A percentile compares a stretch with the other conserved stretches of the same genome.
Evolutionary conservation across 2,888 invertebrate genomes (phyloP).

Genomic region (Eretmocerus hayati): DNA sequence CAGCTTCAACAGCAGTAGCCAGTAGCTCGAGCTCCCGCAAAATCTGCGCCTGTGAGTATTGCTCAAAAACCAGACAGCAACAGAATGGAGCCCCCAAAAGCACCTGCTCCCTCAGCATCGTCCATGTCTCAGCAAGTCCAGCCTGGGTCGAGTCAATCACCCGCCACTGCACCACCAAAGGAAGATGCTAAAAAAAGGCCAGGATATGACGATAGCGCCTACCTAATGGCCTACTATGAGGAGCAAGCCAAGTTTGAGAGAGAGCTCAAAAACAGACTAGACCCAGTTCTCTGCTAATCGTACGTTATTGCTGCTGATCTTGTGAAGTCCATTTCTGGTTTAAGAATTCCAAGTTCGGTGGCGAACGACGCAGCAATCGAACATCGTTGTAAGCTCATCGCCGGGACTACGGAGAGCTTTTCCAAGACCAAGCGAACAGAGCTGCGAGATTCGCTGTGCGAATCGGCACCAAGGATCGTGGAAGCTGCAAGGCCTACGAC

Average conservation of each 20-base stretch:
- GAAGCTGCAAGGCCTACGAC: conserved; percentile 36
- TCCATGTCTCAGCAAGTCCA: conserved; percentile 20
- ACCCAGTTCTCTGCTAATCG: conserved; percentile 25
- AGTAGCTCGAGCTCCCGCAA: background rate
- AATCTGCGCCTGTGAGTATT: background rate
- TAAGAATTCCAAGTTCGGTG: conserved; percentile 26
- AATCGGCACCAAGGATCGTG: conserved; percentile 33
- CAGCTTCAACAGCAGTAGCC: conserved; percentile 3
- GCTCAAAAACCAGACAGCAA: background rate
- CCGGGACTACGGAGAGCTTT: conserved; percentile 32
- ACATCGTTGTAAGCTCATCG: conserved; percentile 37
- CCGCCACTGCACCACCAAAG: conserved; percentile 16
- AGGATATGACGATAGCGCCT: conserved; percentile 32
- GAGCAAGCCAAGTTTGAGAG: conserved; percentile 39
- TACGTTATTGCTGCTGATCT: conserved; percentile 1
- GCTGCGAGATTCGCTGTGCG: conserved; percentile 32
- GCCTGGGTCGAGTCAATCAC: conserved; percentile 11
- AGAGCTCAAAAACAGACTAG: conserved; percentile 34
- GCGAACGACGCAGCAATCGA: conserved; percentile 34
- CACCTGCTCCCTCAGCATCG: background rate
- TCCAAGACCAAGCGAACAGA: conserved; percentile 34
- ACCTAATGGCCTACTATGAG: conserved; percentile 35
- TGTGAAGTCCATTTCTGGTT: conserved; percentile 34
- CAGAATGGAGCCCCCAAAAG: conserved; percentile 7
- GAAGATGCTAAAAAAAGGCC: conserved; percentile 24